These are phyloP conservation scores for Spatulosminthurus flaviceps DNA, from an alignment of 2,888 invertebrate genomes.

Conservation along the genomic window DNA sequence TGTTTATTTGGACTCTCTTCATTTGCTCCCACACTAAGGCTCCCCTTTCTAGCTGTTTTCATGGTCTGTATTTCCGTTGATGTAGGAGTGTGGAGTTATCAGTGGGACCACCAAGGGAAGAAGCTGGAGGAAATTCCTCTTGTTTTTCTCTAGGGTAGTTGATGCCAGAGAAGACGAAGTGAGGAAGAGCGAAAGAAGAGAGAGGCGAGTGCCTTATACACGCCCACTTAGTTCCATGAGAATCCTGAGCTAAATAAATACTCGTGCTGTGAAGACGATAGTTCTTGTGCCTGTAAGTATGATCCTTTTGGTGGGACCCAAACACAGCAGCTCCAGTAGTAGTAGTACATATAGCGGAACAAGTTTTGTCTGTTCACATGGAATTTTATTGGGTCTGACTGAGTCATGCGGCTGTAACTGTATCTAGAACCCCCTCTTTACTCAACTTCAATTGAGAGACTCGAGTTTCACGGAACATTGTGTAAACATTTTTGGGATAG, in stretches of 20 bases:
- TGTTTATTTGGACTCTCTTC: too few species aligned
- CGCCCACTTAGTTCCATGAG: constrained; percentile 10
- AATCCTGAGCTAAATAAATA: constrained; percentile 3
- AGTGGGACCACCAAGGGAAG: background rate
- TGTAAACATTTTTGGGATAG: too few species aligned
- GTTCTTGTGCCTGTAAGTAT: background rate
- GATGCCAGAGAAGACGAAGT: background rate
- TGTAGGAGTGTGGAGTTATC: background rate
- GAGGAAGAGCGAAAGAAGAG: too few species aligned
- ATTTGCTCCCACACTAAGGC: background rate
- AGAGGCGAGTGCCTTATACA: constrained; percentile 10
- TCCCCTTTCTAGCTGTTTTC: background rate
- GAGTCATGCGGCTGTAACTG: too few species aligned
- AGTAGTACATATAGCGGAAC: too few species aligned
- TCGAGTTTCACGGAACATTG: too few species aligned
- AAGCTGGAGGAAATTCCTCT: background rate
- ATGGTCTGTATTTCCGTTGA: background rate
- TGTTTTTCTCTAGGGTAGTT: background rate
- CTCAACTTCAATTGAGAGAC: too few species aligned
- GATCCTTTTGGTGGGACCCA: background rate
- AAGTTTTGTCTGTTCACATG: too few species aligned
- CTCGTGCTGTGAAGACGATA: background rate
- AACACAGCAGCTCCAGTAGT: too few species aligned
- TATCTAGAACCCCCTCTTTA: too few species aligned
- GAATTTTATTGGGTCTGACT: too few species aligned